These are phyloP conservation scores for Helarctos malayanus DNA, from an alignment of 2,797 vertebrate species.

Conservation along the genomic window DNA sequence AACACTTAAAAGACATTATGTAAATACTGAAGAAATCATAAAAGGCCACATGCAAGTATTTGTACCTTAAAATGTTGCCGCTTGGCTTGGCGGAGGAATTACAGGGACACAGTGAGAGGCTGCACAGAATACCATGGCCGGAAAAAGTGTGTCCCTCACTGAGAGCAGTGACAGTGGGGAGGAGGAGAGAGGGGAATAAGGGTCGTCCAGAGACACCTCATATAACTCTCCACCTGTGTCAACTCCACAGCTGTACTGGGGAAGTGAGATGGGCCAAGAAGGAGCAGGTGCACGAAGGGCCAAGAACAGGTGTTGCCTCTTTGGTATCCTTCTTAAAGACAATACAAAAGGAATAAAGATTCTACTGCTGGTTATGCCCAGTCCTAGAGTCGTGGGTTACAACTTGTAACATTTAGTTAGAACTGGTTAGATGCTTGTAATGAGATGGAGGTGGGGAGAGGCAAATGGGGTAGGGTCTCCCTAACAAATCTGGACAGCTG, in stretches of 20 bases:
- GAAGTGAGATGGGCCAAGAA: background rate
- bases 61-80: constrained; percentile 52
- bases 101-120: background rate
- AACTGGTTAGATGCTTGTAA: background rate
- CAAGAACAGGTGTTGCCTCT: background rate
- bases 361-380: background rate
- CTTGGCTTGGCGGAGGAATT: constrained; percentile 6
- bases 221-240: background rate
- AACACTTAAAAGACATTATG: constrained; percentile 75
- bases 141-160: background rate
- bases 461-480: background rate
- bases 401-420: background rate
- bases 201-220: background rate
- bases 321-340: background rate
- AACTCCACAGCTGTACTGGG: background rate
- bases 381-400: background rate
- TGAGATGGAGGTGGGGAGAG: background rate
- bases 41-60: constrained; percentile 28
- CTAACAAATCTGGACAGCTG: background rate
- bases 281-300: background rate
- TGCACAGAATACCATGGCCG: background rate
- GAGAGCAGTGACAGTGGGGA: background rate
- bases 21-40: constrained; percentile 62
- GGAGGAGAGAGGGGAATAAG: background rate
- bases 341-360: background rate